Conservation (phyloP, 2,888 invertebrate genomes). For the Pristionchus entomophagus region DNA sequence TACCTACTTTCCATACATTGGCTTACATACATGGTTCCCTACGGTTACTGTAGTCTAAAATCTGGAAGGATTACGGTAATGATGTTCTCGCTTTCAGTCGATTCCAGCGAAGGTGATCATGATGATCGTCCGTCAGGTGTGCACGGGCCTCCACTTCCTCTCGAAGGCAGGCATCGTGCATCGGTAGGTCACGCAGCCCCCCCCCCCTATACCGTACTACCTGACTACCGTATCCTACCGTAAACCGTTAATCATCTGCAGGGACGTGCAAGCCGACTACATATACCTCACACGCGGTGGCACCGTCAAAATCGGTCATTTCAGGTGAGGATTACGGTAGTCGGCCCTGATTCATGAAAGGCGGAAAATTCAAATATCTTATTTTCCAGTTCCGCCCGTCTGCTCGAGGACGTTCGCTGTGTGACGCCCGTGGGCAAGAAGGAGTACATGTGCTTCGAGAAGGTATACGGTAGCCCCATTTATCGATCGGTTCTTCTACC, state of each 20-base stretch:
- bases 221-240: not conserved
- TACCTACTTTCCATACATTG: no score
- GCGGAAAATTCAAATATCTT: not conserved
- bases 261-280: constrained; percentile 59
- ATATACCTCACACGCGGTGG: constrained; percentile 63
- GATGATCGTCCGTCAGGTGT: constrained; percentile 62
- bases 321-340: constrained; percentile 42
- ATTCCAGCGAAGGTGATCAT: constrained; percentile 61
- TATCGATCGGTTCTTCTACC: not conserved
- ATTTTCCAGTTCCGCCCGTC: not conserved
- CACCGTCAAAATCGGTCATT: constrained; percentile 65
- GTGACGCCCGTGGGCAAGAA: constrained; percentile 61
- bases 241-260: constrained; percentile 7
- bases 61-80: no score
- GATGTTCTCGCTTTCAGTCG: constrained; percentile 48
- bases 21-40: no score
- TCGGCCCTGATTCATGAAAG: not conserved
- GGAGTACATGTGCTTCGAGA: constrained; percentile 65
- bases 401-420: constrained; percentile 49
- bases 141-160: constrained; percentile 56
- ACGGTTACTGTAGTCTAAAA: no score
- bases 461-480: constrained; percentile 50
- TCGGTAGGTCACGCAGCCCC: constrained; percentile 46
- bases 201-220: not conserved
- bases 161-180: constrained; percentile 57